Percentiles rank a stretch among this genome's conserved stretches.
Conservation (phyloP, 2,888 invertebrate species). For the Dryocosmus kuriphilus region DNA sequence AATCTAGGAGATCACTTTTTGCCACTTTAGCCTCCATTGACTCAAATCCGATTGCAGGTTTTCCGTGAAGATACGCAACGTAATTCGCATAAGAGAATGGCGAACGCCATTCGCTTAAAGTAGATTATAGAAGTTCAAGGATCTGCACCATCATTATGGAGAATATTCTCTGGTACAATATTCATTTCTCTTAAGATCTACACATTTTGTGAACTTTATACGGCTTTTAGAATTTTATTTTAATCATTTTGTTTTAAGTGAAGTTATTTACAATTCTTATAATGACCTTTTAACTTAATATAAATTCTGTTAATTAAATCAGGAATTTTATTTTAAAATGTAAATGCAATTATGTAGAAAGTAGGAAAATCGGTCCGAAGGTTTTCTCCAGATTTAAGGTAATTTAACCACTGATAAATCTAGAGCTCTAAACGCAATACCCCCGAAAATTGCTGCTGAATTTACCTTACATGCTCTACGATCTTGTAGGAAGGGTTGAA, state of each 20-base stretch:
- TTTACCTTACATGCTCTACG: slow-evolving; percentile 16
- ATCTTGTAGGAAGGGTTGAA: slow-evolving; percentile 8
- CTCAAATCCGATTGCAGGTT: slow-evolving; percentile 17
- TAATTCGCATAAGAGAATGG: slow-evolving; percentile 33
- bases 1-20: too few species aligned
- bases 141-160: slow-evolving; percentile 15
- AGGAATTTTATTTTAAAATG: too few species aligned
- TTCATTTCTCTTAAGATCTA: neutral
- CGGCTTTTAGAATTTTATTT: neutral
- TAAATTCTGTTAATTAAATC: too few species aligned
- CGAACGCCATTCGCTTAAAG: slow-evolving; percentile 34
- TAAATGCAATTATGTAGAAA: too few species aligned
- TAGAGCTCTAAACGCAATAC: slow-evolving; percentile 17
- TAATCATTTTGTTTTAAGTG: neutral
- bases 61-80: slow-evolving; percentile 23
- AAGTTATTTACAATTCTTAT: neutral
- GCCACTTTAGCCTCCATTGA: slow-evolving; percentile 3
- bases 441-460: slow-evolving; percentile 28
- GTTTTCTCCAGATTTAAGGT: slow-evolving; percentile 16
- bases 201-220: neutral
- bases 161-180: slow-evolving; percentile 8
- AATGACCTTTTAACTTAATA: too few species aligned
- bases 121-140: slow-evolving; percentile 40
- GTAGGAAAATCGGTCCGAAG: neutral
- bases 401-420: slow-evolving; percentile 3